Evolutionary conservation across 1,140 invertebrate species (phyloP), one percentile per base, ranked within the genome.

Genomic region (Lepidurus apus): DNA sequence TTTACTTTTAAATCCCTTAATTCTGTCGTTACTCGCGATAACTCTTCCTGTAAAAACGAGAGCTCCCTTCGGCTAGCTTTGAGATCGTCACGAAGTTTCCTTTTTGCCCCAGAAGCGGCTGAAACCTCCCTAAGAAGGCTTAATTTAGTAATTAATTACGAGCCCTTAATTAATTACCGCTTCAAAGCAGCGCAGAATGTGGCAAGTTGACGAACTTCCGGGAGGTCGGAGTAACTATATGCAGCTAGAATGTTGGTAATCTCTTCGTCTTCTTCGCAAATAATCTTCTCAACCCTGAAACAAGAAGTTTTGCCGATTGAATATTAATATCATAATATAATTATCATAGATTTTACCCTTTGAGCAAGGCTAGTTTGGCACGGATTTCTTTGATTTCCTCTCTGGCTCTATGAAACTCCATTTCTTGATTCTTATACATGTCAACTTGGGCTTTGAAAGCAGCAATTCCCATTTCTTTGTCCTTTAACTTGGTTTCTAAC

Each of bases 1-100:
- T 74, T 44, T 7, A 26, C 65, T 79, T 79, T 74, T 24, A 47
- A 75, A 21, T 79, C 78, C 10, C 47, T 79, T 34, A 79, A 26
- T 43, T 74, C 42, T 13, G 11, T 75, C 43, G 44, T 74, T 43
- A 43, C 21, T 43, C 44, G 78, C 17, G 74, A 43, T 21, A 79
- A 42, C 43, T 79, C 74, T 26, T 47, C 24, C 8, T 26, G 78
- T 43, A 74, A 43, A 43, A 74, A 47, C 17, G 73, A 47, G 0
- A 74, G 42, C 13, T 74, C 7, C 43, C 43, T 42, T 10, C 78
- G 73, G 17, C 73, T 74, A 44, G 74, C 75, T n/a, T 74, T 43
- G 7, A 79, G 26, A 21, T 79, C 73, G 42, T 79, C 78, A 1
- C 75, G 65, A 74, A 74, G 34, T n/a, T 74, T 47, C 43, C 45